Conservation (phyloP, 1,140 invertebrate species). For the Stenopsyche tienmushanensis region DNA sequence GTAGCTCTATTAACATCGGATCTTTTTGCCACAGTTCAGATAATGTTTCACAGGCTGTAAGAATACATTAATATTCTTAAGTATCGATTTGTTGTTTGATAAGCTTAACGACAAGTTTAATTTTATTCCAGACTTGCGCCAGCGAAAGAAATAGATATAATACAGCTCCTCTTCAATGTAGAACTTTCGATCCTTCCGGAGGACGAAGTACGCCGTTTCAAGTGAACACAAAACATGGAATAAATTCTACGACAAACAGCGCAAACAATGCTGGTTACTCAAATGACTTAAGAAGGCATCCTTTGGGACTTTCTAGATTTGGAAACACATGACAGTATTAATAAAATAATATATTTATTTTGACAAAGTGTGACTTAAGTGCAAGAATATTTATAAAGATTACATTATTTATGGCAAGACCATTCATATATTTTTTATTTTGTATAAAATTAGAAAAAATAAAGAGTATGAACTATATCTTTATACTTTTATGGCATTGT, state of each 20-base stretch:
- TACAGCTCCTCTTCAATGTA: not conserved
- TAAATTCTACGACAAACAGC: not conserved
- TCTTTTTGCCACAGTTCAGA: constrained; percentile 29
- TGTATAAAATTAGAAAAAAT: too few relatives aligned
- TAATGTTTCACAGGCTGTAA: constrained; percentile 5
- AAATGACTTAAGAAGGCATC: constrained; percentile 6
- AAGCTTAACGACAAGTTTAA: too few relatives aligned
- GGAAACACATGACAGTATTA: not conserved
- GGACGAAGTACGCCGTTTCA: constrained; percentile 7
- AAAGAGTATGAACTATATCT: too few relatives aligned
- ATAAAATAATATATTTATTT: not conserved
- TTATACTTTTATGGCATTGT: too few relatives aligned
- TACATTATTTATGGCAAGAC: not conserved
- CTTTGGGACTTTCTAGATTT: constrained; percentile 21
- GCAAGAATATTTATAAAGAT: not conserved
- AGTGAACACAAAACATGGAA: not conserved
- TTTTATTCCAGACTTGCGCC: too few relatives aligned
- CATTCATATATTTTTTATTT: not conserved
- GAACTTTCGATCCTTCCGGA: constrained; percentile 10
- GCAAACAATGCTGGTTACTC: not conserved
- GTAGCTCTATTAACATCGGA: constrained; percentile 29
- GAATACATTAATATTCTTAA: too few relatives aligned
- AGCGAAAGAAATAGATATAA: too few relatives aligned
- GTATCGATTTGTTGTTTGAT: too few relatives aligned
- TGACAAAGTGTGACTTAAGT: not conserved